These are phyloP conservation scores for Sciurus vulgaris DNA, from an alignment of 2,797 vertebrate genomes.

Conservation along the genomic window DNA sequence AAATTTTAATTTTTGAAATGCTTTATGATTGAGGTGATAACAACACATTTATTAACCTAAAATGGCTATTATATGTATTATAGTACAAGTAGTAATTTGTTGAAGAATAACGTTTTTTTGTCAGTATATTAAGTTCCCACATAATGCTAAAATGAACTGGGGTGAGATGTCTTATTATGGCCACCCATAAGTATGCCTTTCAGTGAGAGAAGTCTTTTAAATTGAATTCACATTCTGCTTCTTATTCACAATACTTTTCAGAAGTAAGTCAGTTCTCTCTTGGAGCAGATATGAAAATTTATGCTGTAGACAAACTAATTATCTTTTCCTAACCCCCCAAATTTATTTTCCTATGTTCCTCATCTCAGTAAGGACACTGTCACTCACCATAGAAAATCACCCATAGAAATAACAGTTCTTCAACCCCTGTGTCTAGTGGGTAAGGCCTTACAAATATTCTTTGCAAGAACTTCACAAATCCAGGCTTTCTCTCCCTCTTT, in stretches of 20 bases:
- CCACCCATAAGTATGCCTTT: not conserved
- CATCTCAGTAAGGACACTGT: not conserved
- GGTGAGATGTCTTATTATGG: conserved; percentile 22
- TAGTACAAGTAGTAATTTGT: conserved; percentile 39
- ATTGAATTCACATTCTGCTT: conserved; percentile 37
- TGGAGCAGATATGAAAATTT: not conserved
- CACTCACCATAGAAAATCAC: not conserved
- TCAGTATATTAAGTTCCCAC: conserved; percentile 15
- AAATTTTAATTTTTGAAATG: conserved; percentile 63
- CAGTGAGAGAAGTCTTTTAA: conserved; percentile 46
- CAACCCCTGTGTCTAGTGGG: not conserved
- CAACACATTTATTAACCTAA: conserved; percentile 30
- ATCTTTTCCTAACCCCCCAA: not conserved
- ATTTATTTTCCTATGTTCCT: not conserved
- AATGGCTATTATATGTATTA: conserved; percentile 9
- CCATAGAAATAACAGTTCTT: not conserved
- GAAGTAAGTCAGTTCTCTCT: not conserved
- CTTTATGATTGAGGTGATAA: conserved; percentile 15
- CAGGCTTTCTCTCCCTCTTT: not conserved
- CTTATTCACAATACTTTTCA: not conserved
- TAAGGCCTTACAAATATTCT: not conserved
- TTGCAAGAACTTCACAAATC: conserved; percentile 20
- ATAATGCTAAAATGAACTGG: conserved; percentile 5
- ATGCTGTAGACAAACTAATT: not conserved
- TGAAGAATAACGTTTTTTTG: conserved; percentile 53